Conservation (phyloP, 2,113 vertebrate species). For the Alligator mississippiensis region DNA sequence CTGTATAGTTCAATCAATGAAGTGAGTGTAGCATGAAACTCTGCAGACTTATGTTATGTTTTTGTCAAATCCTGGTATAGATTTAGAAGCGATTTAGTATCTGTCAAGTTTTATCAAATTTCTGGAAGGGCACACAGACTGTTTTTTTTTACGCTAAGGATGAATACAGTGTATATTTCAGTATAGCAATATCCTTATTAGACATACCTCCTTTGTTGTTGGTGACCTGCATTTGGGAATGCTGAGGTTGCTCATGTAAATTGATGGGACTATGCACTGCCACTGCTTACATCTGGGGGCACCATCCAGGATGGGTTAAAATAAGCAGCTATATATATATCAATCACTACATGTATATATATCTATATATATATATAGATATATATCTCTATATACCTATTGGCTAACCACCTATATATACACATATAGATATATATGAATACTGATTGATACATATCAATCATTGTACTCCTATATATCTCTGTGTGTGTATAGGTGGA, state of each 20-base stretch:
- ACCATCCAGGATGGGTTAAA: no score
- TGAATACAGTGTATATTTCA: neutral
- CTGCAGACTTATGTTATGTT: neutral
- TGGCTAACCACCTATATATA: no score
- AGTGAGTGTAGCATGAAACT: neutral
- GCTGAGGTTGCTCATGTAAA: neutral
- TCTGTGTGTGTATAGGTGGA: no score
- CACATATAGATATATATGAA: no score
- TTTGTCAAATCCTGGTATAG: slow-evolving; percentile 25
- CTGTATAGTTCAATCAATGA: neutral
- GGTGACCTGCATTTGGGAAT: neutral
- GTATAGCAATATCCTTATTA: neutral
- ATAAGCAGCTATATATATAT: no score
- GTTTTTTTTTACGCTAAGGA: neutral
- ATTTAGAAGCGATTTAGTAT: slow-evolving; percentile 9
- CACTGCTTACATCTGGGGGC: no score
- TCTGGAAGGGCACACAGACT: neutral
- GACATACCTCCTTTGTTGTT: neutral
- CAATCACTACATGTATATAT: no score
- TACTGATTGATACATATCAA: no score
- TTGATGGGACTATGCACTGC: neutral
- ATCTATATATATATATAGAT: no score
- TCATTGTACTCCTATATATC: no score
- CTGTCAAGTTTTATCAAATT: neutral
- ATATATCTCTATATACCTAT: no score